Conservation (phyloP, 1,140 invertebrate species). For the Camponotus floridanus region DNA sequence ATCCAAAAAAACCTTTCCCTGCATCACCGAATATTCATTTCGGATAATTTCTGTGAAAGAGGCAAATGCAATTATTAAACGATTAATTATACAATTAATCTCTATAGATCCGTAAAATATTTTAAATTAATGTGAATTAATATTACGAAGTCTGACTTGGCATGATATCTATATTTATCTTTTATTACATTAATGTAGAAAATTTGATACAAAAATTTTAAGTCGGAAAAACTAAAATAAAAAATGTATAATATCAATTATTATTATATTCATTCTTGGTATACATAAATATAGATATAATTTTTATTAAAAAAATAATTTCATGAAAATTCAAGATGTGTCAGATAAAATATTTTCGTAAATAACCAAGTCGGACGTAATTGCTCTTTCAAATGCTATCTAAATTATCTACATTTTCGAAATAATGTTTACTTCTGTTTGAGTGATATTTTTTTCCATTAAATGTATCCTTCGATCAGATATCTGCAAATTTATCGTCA, state of each 20-base stretch:
- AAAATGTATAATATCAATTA: too few relatives aligned
- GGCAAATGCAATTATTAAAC: constrained; percentile 2
- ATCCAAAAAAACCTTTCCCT: neutral
- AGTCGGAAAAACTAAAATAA: too few relatives aligned
- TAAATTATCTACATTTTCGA: neutral
- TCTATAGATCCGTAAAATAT: neutral
- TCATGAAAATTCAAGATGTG: too few relatives aligned
- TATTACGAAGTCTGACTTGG: neutral
- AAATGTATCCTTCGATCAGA: constrained; percentile 33
- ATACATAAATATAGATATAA: too few relatives aligned
- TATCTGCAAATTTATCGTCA: neutral
- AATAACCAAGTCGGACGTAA: too few relatives aligned
- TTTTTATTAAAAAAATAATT: too few relatives aligned
- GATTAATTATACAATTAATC: neutral
- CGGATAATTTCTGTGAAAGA: constrained; percentile 30
- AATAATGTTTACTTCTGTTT: neutral
- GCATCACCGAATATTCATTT: neutral
- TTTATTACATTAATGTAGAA: too few relatives aligned
- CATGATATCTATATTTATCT: too few relatives aligned
- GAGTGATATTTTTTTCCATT: constrained; percentile 20
- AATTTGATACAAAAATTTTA: too few relatives aligned
- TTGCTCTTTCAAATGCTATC: neutral
- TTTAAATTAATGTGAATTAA: neutral
- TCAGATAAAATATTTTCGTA: too few relatives aligned
- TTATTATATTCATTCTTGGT: too few relatives aligned